Conservation (phyloP, 2,113 vertebrate species). For the Arenaria interpres region DNA sequence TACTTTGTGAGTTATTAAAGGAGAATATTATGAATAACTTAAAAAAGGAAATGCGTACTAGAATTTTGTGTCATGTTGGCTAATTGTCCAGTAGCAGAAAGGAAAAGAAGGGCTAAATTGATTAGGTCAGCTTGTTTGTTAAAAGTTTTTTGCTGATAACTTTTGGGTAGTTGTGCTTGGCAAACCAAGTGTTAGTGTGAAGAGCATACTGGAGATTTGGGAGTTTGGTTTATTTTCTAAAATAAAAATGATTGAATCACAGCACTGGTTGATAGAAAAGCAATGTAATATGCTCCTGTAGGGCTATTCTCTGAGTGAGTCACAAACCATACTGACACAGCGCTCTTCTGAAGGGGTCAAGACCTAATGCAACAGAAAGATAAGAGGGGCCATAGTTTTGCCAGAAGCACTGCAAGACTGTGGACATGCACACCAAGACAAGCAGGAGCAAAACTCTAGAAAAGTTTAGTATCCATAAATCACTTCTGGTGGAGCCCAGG, state of each 20-base stretch:
- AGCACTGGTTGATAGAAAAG: background rate
- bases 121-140: background rate
- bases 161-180: background rate
- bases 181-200: background rate
- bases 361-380: background rate
- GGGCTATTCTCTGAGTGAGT: background rate
- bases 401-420: background rate
- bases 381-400: background rate
- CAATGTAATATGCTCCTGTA: background rate
- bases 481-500: background rate
- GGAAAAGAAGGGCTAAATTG: background rate
- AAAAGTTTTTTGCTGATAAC: background rate
- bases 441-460: background rate
- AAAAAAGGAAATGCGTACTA: background rate
- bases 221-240: background rate
- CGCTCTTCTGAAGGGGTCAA: background rate
- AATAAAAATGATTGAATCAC: background rate
- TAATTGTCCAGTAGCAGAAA: slow-evolving; percentile 20
- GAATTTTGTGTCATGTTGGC: background rate
- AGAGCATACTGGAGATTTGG: background rate
- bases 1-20: slow-evolving; percentile 14
- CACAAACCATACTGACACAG: background rate
- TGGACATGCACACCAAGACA: background rate
- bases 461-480: background rate
- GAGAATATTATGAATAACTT: background rate